These are phyloP conservation scores for Marronus borbonicus DNA, from an alignment of 2,888 invertebrate genomes.

Conservation along the genomic window DNA sequence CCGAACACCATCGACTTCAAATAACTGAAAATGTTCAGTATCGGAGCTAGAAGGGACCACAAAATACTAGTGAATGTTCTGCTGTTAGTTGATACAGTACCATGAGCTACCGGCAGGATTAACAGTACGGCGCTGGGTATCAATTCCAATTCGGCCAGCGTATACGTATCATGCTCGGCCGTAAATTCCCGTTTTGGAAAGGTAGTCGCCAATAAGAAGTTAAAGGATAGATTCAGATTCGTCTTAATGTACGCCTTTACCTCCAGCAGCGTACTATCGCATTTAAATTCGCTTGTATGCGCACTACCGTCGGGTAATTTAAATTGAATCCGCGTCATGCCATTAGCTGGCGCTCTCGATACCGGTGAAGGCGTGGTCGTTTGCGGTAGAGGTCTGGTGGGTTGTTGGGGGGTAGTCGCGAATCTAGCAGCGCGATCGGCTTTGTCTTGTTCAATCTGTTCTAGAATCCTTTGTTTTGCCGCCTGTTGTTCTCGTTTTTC, in stretches of 20 bases:
- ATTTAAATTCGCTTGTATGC: slow-evolving; percentile 82
- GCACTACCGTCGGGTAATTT: slow-evolving; percentile 87
- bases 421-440: slow-evolving; percentile 76
- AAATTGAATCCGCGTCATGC: slow-evolving; percentile 85
- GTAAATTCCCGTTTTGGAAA: slow-evolving; percentile 83
- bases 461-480: slow-evolving; percentile 83
- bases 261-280: slow-evolving; percentile 77
- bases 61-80: slow-evolving; percentile 73
- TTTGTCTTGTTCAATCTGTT: slow-evolving; percentile 90
- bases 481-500: slow-evolving; percentile 84
- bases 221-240: slow-evolving; percentile 68
- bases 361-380: slow-evolving; percentile 50
- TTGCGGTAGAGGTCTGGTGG: slow-evolving; percentile 60
- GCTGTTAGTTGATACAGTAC: slow-evolving; percentile 63
- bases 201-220: slow-evolving; percentile 82
- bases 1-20: slow-evolving; percentile 70
- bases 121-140: slow-evolving; percentile 85
- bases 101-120: slow-evolving; percentile 76
- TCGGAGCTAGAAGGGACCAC: slow-evolving; percentile 75
- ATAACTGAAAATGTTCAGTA: slow-evolving; percentile 74
- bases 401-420: slow-evolving; percentile 57
- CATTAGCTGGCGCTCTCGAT: slow-evolving; percentile 60
- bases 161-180: slow-evolving; percentile 71
- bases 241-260: slow-evolving; percentile 69
- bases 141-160: slow-evolving; percentile 79